Percentiles rank a stretch among this genome's conserved stretches.
Evolutionary conservation across 1,140 invertebrate genomes (phyloP).

Genomic region (Polypedilum vanderplanki): DNA sequence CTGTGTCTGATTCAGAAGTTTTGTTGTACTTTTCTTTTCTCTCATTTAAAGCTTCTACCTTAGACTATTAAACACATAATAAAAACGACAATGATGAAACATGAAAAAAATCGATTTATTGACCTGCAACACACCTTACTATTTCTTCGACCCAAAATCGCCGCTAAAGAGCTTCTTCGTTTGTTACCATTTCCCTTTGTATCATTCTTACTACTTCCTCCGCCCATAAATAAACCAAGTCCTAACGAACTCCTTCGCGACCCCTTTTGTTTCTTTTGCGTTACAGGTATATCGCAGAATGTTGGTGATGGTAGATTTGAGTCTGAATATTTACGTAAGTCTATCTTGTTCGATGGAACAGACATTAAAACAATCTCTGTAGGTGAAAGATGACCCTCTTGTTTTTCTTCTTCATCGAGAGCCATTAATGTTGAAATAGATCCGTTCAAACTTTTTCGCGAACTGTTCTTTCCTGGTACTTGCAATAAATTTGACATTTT

Average conservation of each 20-base stretch:
- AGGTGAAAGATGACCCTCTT: slow-evolving; percentile 33
- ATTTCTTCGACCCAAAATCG: slow-evolving; percentile 39
- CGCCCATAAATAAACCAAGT: slow-evolving; percentile 38
- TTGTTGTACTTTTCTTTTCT: slow-evolving; percentile 5
- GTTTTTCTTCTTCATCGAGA: slow-evolving; percentile 41
- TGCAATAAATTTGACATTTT: slow-evolving; percentile 29
- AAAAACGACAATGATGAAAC: background rate
- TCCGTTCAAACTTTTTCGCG: slow-evolving; percentile 45
- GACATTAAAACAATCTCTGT: slow-evolving; percentile 34
- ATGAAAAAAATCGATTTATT: background rate
- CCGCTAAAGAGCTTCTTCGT: slow-evolving; percentile 42
- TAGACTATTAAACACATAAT: background rate
- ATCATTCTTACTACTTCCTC: slow-evolving; percentile 35
- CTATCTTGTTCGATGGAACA: background rate
- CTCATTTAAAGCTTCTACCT: background rate
- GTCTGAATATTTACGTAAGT: background rate
- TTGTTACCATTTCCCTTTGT: slow-evolving; percentile 39
- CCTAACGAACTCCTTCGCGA: slow-evolving; percentile 42
- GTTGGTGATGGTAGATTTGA: background rate
- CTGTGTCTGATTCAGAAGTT: slow-evolving; percentile 1
- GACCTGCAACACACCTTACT: slow-evolving; percentile 30
- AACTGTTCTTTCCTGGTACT: slow-evolving; percentile 38
- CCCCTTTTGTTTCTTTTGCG: slow-evolving; percentile 38
- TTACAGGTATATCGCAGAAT: background rate
- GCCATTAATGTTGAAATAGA: slow-evolving; percentile 44